Percentiles rank a stretch among this genome's conserved stretches.
Conservation (phyloP, 2,888 invertebrate genomes). For the Liposcelis brunnea region DNA sequence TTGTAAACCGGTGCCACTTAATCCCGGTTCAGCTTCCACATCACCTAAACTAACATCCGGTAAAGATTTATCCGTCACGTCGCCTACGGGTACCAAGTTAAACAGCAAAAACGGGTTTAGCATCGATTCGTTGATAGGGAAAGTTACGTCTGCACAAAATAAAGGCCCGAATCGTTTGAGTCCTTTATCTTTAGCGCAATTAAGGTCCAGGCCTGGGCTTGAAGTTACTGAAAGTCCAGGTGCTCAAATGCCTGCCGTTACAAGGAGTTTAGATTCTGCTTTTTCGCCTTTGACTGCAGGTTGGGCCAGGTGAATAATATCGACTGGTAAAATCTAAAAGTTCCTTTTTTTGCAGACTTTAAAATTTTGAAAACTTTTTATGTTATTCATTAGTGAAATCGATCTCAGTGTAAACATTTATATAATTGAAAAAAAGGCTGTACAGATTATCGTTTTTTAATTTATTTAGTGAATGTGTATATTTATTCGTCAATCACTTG, state of each 20-base stretch:
- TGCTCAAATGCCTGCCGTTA: slow-evolving; percentile 19
- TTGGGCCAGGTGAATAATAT: slow-evolving; percentile 18
- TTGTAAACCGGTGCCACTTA: slow-evolving; percentile 20
- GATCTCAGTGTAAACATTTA: no score
- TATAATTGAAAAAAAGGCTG: no score
- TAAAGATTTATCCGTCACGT: slow-evolving; percentile 13
- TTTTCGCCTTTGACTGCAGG: slow-evolving; percentile 48
- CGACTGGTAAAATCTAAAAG: neutral
- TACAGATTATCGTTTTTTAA: no score
- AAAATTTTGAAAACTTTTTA: no score
- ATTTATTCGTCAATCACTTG: no score
- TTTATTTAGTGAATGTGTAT: no score
- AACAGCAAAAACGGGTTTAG: slow-evolving; percentile 27
- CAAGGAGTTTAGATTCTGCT: slow-evolving; percentile 39
- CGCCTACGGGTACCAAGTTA: slow-evolving; percentile 12
- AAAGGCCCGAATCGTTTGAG: slow-evolving; percentile 20
- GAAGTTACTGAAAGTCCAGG: slow-evolving; percentile 28
- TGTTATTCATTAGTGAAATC: no score
- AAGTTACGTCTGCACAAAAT: slow-evolving; percentile 23
- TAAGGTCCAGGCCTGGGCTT: slow-evolving; percentile 31
- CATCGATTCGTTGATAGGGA: slow-evolving; percentile 38
- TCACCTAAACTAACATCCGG: slow-evolving; percentile 13
- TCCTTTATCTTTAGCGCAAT: slow-evolving; percentile 25
- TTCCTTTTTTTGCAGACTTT: no score
- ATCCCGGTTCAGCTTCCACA: slow-evolving; percentile 16